These are phyloP conservation scores for Philaenus spumarius DNA, from an alignment of 1,140 invertebrate species.

Conservation along the genomic window DNA sequence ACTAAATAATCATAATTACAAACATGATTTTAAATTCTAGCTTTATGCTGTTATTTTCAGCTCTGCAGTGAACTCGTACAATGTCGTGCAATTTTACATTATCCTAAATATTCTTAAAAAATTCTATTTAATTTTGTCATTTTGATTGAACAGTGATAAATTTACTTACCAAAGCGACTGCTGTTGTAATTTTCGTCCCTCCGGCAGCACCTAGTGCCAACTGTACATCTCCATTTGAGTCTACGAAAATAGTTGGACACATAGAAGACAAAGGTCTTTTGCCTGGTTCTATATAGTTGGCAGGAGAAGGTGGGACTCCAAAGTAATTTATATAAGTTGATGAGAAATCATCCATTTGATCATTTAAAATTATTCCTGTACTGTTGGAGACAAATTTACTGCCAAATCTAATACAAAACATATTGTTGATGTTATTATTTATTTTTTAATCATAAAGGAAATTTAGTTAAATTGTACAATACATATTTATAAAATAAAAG, in stretches of 20 bases:
- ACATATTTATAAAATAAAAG: too few relatives aligned
- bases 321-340: conserved; percentile 72
- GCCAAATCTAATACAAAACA: conserved; percentile 55
- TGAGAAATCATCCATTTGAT: conserved; percentile 96
- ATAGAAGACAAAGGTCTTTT: conserved; percentile 89
- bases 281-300: conserved; percentile 70
- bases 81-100: too few relatives aligned
- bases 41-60: too few relatives aligned
- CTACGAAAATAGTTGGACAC: conserved; percentile 72
- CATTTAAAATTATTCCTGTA: conserved; percentile 87
- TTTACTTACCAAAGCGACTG: conserved; percentile 58
- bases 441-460: too few relatives aligned
- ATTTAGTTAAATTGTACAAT: too few relatives aligned
- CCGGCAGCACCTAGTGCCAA: conserved; percentile 80
- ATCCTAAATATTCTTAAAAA: too few relatives aligned
- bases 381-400: conserved; percentile 58
- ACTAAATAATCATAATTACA: too few relatives aligned
- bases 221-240: conserved; percentile 53
- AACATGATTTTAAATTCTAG: too few relatives aligned
- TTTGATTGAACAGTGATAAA: conserved; percentile 14
- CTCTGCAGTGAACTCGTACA: too few relatives aligned
- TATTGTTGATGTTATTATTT: too few relatives aligned
- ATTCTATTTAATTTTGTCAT: too few relatives aligned
- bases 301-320: conserved; percentile 66
- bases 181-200: conserved; percentile 82